Evolutionary conservation across 1,140 invertebrate species (phyloP).

Genomic region (Harlomillsia oculata): DNA sequence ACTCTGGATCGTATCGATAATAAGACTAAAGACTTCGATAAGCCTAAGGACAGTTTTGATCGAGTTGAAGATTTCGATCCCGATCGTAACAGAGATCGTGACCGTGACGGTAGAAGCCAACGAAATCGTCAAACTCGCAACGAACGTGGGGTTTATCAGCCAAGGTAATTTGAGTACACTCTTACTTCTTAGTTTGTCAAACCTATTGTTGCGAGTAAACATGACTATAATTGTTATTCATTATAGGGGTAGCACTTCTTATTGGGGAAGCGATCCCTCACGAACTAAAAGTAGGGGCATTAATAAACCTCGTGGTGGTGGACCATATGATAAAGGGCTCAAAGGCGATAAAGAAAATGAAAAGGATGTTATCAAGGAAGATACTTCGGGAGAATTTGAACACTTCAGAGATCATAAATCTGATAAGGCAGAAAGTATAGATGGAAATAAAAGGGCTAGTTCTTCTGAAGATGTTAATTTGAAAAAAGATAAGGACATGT

Average conservation of each 20-base stretch:
- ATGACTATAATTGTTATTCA: too few relatives aligned
- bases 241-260: too few relatives aligned
- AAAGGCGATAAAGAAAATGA: conserved; percentile 4
- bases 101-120: conserved; percentile 5
- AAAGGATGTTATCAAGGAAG: neutral
- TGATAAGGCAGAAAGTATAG: conserved; percentile 2
- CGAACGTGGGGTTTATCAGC: too few relatives aligned
- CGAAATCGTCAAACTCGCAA: too few relatives aligned
- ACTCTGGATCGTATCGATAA: neutral
- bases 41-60: neutral
- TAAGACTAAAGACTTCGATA: neutral
- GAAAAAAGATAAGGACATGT: conserved; percentile 3
- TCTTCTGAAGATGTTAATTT: neutral
- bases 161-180: too few relatives aligned
- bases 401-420: neutral
- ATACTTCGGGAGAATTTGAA: neutral
- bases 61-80: neutral
- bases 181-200: too few relatives aligned
- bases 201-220: too few relatives aligned
- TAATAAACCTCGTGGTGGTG: too few relatives aligned
- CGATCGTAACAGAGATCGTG: neutral
- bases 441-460: neutral
- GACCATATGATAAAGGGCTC: neutral
- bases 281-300: too few relatives aligned
- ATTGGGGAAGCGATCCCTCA: too few relatives aligned